Percentiles rank a stretch among this genome's conserved stretches.
phyloP scores from a whole-genome alignment of 2,797 vertebrate genomes.

The Rhinatrema bivittatum region DNA sequence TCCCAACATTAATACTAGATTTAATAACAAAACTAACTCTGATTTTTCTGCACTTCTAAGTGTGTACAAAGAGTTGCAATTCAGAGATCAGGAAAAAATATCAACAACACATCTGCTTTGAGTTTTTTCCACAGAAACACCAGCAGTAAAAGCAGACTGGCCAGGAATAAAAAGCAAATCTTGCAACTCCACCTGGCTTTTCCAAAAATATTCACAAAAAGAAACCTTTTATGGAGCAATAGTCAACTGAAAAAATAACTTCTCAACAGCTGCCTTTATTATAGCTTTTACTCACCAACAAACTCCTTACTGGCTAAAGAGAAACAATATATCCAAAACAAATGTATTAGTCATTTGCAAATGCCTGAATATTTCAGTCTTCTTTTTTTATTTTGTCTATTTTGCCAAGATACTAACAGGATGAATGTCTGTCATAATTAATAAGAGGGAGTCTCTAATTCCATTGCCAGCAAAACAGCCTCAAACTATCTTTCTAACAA shows the following conservation, averaged over 20 bases:
- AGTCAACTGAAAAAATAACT: too few species aligned
- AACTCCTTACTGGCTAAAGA: constrained; percentile 2
- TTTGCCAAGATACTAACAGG: constrained; percentile 5
- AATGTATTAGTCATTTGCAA: constrained; percentile 1
- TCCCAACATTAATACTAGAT: too few species aligned
- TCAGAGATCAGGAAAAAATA: too few species aligned
- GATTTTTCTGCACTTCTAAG: too few species aligned
- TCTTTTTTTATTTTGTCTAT: constrained; percentile 1
- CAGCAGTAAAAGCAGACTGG: too few species aligned
- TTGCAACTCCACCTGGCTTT: background rate
- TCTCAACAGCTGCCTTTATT: too few species aligned
- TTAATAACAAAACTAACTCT: too few species aligned
- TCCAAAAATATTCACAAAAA: background rate
- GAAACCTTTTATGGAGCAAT: too few species aligned
- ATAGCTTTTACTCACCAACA: background rate
- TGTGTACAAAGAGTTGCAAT: too few species aligned
- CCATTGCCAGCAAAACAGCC: background rate
- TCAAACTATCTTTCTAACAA: background rate
- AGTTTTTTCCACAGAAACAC: constrained; percentile 1
- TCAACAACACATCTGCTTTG: too few species aligned
- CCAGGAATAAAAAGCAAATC: constrained; percentile 1
- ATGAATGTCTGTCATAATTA: constrained; percentile 18
- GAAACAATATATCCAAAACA: constrained; percentile 2
- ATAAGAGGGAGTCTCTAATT: constrained; percentile 8
- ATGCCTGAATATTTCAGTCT: background rate